Conservation (phyloP, 2,113 vertebrate species). For the Lepus europaeus region DNA sequence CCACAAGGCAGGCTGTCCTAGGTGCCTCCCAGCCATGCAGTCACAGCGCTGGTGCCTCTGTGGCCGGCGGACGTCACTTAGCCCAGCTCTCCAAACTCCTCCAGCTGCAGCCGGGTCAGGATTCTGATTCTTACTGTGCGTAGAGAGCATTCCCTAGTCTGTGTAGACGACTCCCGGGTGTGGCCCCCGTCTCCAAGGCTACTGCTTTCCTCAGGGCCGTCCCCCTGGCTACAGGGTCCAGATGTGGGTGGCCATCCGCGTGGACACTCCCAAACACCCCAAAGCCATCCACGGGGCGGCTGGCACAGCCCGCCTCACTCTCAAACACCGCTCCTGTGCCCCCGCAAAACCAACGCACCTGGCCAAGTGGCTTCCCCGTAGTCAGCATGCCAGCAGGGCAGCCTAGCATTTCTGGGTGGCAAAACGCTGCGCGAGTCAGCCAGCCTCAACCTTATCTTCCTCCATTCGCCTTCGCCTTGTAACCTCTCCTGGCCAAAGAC, state of each 20-base stretch:
- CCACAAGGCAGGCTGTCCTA: no score
- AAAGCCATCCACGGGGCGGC: background rate
- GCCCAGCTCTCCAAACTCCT: no score
- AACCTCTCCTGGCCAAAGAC: no score
- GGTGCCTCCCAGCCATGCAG: no score
- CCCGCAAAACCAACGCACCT: no score
- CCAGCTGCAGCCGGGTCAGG: no score
- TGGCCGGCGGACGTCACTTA: no score
- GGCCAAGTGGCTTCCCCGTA: rapidly evolving
- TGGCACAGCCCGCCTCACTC: background rate
- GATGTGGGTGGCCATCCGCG: rapidly evolving
- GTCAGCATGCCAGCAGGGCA: background rate
- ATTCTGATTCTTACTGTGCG: no score
- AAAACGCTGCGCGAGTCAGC: background rate
- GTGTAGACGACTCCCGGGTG: no score
- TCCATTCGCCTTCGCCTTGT: background rate
- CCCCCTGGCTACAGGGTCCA: rapidly evolving
- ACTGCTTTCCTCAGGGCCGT: background rate
- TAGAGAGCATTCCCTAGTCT: no score
- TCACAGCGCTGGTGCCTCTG: no score
- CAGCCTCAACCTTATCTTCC: background rate
- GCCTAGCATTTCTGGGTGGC: background rate
- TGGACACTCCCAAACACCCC: rapidly evolving
- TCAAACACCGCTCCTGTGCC: rapidly evolving
- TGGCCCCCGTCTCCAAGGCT: background rate